phyloP scores from a whole-genome alignment of 2,113 vertebrate genomes.

The Trematocara variabile region DNA sequence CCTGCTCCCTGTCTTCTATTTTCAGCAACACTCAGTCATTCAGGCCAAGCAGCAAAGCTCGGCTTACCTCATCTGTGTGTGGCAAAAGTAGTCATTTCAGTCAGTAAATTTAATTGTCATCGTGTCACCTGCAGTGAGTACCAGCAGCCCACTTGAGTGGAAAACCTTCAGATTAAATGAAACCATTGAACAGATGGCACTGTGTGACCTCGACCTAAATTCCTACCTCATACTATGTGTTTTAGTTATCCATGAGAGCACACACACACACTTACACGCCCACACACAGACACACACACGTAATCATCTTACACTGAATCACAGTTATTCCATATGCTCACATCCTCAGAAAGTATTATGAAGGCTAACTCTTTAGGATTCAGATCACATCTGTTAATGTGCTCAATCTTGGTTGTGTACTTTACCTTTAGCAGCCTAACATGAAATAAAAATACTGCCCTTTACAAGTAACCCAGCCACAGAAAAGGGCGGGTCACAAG shows the following conservation, averaged over 20 bases:
- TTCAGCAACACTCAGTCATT: slow-evolving; percentile 59
- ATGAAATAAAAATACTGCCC: neutral
- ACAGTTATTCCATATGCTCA: slow-evolving; percentile 42
- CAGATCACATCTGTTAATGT: slow-evolving; percentile 24
- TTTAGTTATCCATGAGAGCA: slow-evolving; percentile 4
- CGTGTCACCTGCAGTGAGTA: neutral
- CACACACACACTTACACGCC: neutral
- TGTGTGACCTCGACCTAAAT: slow-evolving; percentile 49
- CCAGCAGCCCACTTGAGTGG: neutral
- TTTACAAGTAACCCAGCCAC: neutral
- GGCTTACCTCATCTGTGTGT: neutral
- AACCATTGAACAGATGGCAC: slow-evolving; percentile 46
- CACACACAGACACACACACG: neutral
- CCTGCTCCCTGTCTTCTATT: slow-evolving; percentile 44
- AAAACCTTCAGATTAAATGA: slow-evolving; percentile 26
- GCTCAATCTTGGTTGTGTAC: neutral
- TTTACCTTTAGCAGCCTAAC: neutral
- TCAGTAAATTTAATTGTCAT: neutral
- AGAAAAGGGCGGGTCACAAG: neutral
- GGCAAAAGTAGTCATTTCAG: neutral
- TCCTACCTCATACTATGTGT: slow-evolving; percentile 18
- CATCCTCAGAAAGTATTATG: neutral
- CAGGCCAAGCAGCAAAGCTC: slow-evolving; percentile 33
- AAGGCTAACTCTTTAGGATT: neutral
- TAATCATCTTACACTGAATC: slow-evolving; percentile 19